Percentiles rank a stretch among this genome's conserved stretches.
phyloP scores from a whole-genome alignment of 2,797 vertebrate species.

The Periophthalmus magnuspinnatus region DNA sequence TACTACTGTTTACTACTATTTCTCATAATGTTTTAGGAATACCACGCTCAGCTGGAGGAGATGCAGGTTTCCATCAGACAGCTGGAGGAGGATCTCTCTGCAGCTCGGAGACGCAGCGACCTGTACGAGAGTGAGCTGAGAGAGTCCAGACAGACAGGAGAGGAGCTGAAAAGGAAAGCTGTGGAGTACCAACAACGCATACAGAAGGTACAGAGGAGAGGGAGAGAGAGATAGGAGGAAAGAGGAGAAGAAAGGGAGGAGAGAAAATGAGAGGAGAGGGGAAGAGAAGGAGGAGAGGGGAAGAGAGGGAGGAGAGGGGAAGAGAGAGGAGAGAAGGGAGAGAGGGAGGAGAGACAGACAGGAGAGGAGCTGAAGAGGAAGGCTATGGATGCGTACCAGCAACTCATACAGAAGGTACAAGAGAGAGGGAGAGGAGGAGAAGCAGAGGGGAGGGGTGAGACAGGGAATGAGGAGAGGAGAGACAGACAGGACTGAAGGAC shows the following conservation, averaged over 20 bases:
- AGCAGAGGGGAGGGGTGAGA: no score
- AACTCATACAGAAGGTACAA: no score
- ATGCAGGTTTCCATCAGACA: slow-evolving; percentile 97
- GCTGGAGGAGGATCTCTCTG: slow-evolving; percentile 95
- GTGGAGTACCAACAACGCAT: slow-evolving; percentile 95
- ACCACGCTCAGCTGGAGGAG: slow-evolving; percentile 97
- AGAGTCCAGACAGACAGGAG: slow-evolving; percentile 91
- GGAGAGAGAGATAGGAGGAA: no score
- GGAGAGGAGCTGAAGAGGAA: slow-evolving; percentile 96
- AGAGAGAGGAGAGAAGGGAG: slow-evolving; percentile 62
- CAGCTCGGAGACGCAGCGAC: slow-evolving; percentile 93
- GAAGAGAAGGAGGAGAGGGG: no score
- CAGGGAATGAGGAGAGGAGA: no score
- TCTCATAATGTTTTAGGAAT: no score
- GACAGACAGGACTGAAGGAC: no score
- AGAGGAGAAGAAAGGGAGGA: no score
- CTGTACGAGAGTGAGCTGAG: slow-evolving; percentile 93
- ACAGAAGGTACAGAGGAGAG: slow-evolving; percentile 80
- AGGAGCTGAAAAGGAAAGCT: slow-evolving; percentile 95
- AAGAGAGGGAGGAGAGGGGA: no score
- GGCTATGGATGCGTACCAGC: no score
- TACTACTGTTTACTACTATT: no score
- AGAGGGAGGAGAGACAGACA: slow-evolving; percentile 90
- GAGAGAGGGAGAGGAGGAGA: slow-evolving; percentile 90
- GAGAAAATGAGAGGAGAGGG: no score